Evolutionary conservation across 2,888 invertebrate species (phyloP).

Genomic region (Brachyptera putata): DNA sequence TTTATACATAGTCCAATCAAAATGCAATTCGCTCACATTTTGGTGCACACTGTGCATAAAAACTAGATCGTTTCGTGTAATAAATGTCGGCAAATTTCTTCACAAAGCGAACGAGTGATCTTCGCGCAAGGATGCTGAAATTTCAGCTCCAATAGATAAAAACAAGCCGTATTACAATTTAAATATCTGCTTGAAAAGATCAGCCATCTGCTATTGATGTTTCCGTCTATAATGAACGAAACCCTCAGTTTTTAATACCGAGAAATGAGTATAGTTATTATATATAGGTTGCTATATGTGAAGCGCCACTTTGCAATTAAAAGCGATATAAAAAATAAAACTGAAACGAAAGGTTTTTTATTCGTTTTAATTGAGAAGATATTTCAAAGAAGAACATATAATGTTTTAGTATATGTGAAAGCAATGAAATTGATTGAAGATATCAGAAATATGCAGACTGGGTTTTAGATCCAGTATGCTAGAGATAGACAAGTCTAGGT

Average conservation of each 20-base stretch:
- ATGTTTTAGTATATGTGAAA: too few relatives aligned
- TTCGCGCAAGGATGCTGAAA: neutral
- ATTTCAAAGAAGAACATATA: neutral
- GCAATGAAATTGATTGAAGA: too few relatives aligned
- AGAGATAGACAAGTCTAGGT: too few relatives aligned
- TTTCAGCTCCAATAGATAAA: constrained; percentile 22
- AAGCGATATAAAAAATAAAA: neutral
- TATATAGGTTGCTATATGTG: neutral
- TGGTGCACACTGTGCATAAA: too few relatives aligned
- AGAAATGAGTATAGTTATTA: neutral
- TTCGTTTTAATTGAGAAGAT: neutral
- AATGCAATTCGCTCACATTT: too few relatives aligned
- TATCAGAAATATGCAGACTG: too few relatives aligned
- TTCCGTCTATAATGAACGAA: constrained; percentile 15
- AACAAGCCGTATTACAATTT: constrained; percentile 16
- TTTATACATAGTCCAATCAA: too few relatives aligned
- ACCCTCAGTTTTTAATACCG: constrained; percentile 8
- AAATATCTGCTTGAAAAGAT: neutral
- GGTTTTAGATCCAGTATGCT: too few relatives aligned
- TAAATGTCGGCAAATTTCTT: neutral
- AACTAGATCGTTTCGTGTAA: too few relatives aligned
- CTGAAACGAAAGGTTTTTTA: neutral
- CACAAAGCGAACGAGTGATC: neutral
- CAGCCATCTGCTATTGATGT: constrained; percentile 25
- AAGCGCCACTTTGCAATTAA: constrained; percentile 7